These are phyloP conservation scores for Macrobrachium nipponense DNA, from an alignment of 1,140 invertebrate species.

Conservation along the genomic window DNA sequence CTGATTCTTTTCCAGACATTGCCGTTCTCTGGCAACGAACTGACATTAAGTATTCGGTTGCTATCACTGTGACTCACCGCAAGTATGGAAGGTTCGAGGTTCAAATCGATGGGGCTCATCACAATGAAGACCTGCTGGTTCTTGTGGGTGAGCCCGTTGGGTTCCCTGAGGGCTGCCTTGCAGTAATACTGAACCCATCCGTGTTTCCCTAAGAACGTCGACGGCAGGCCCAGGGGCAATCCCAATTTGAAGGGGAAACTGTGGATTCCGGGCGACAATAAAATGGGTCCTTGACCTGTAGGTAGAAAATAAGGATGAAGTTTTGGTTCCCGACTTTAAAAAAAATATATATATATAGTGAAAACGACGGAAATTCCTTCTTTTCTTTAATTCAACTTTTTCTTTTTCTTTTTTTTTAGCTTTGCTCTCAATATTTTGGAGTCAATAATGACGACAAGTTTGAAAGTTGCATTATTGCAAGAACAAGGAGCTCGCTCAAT, in stretches of 20 bases:
- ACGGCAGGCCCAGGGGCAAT: slow-evolving; percentile 88
- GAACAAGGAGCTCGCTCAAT: too few species aligned
- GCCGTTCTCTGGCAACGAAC: too few species aligned
- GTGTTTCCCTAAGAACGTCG: slow-evolving; percentile 92
- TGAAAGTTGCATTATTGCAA: too few species aligned
- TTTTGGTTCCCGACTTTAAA: background rate
- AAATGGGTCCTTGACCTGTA: slow-evolving; percentile 75
- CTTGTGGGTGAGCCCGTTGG: slow-evolving; percentile 90
- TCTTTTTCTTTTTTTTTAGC: too few species aligned
- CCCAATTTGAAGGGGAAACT: slow-evolving; percentile 95
- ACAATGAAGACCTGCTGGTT: slow-evolving; percentile 97
- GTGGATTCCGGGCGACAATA: slow-evolving; percentile 93
- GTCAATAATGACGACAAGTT: too few species aligned
- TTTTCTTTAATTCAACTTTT: background rate
- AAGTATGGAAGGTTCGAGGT: slow-evolving; percentile 87
- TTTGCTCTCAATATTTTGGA: too few species aligned
- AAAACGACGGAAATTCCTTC: too few species aligned
- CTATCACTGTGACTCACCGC: slow-evolving; percentile 76
- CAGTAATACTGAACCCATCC: slow-evolving; percentile 97
- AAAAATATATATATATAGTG: too few species aligned
- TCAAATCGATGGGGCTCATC: slow-evolving; percentile 95
- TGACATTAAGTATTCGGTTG: background rate
- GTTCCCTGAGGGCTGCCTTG: slow-evolving; percentile 89
- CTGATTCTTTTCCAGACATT: too few species aligned
- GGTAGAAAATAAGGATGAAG: background rate